Evolutionary conservation across 2,888 invertebrate genomes (phyloP).

Genomic region (Therioaphis trifolii): DNA sequence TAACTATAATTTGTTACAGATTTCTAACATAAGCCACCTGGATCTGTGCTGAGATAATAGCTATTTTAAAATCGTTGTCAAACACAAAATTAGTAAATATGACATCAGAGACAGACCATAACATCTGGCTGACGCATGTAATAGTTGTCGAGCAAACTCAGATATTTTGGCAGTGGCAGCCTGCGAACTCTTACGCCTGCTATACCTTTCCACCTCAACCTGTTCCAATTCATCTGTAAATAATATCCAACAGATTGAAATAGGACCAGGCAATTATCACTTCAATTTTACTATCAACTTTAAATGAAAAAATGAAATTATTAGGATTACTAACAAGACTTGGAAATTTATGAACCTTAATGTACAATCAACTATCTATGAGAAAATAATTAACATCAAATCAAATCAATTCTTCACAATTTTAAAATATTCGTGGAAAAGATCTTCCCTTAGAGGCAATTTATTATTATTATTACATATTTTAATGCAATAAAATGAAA

Average conservation of each 20-base stretch:
- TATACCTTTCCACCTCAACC: slow-evolving; percentile 65
- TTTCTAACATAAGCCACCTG: slow-evolving; percentile 22
- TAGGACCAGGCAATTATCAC: slow-evolving; percentile 2
- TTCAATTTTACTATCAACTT: not conserved
- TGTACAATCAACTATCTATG: too few species aligned
- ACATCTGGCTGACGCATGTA: slow-evolving; percentile 61
- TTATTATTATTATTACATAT: too few species aligned
- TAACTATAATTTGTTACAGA: not conserved
- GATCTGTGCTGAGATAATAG: slow-evolving; percentile 42
- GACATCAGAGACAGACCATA: slow-evolving; percentile 61
- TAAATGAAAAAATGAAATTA: not conserved
- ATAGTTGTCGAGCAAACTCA: slow-evolving; percentile 68
- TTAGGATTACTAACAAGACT: not conserved
- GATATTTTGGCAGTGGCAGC: slow-evolving; percentile 69
- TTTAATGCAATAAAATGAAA: too few species aligned
- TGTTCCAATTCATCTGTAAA: slow-evolving; percentile 65
- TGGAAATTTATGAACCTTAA: too few species aligned
- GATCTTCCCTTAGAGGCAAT: too few species aligned
- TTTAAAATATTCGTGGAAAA: too few species aligned
- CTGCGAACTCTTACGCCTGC: slow-evolving; percentile 68
- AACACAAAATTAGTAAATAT: slow-evolving; percentile 29
- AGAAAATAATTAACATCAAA: too few species aligned
- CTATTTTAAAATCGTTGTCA: slow-evolving; percentile 17
- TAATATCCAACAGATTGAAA: slow-evolving; percentile 61
- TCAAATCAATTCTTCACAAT: too few species aligned